Evolutionary conservation across 23 tunicate genomes (phyloP), one percentile per base, ranked within the genome.

Genomic region (Trididemnum clinides): DNA sequence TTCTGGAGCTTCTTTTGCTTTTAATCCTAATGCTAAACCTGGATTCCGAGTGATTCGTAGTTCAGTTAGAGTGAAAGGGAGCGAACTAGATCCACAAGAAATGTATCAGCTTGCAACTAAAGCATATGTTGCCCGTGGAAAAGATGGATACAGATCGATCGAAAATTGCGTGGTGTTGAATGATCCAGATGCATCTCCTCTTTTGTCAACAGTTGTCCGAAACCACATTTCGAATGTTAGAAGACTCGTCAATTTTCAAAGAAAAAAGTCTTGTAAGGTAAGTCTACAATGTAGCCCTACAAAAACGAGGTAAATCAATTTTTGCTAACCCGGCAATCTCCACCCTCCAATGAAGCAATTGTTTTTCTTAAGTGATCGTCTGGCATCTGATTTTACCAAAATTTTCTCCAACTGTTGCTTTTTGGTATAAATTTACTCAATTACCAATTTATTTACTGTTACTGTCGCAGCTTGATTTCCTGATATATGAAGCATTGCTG

Each of bases 101-200:
- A 50, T 0, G 2, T 95, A 95, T 62, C 81, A 30, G 22, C 30
- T 95, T 32, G 98, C 98, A 18, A 95, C 98, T 27, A 95, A 95
- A 71, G 95, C 98, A 2, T 95, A 95, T 65, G 88, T 95, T 0
- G 95, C 98, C 6, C 86, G 87, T 3, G 98, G 98, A 15, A 85
- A 82, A 39, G 98, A 95, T 35, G 98, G 98, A 4, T 95, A 95
- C 51, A 35, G 28, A 1, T 77, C 92, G 15, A 49, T 92, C 37
- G 64, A 39, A 10, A 20, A 69, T 1, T 92, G 97, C 57, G 44
- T 19, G 6, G 1, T 92, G 4, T 39, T 87, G 21, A 92, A 64
- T 35, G 97, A 92, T 64, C 97, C 97, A 12, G 97, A 87, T 39
- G 72, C 88, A 23, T 85, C 91, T 50, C 97, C 97, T 0, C 38